Base-by-base conservation (phyloP, 30 jellyfish, hydroid and myxozoan species). In the Hydractinia symbiolongicarpus region DNA sequence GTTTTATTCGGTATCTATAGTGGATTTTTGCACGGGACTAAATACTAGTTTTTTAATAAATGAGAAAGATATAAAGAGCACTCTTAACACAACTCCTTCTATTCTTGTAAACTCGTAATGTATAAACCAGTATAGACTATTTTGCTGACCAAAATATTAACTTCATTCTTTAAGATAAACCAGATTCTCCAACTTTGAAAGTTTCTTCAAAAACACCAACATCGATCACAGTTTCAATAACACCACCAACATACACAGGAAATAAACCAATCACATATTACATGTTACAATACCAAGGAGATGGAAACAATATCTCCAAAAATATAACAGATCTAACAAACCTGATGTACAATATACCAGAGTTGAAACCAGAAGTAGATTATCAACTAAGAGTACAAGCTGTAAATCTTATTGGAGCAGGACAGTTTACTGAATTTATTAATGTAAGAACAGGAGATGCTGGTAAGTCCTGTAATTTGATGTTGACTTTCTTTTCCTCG, bases 201-300 rank as follows among this genome's bases (percentile, higher is more conserved):
- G 44, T 30, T 30, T 30, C 44, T 30, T 30, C 44, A 30, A 30
- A 30, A 30, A 30, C 44, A 30, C 44, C 44, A 30, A 30, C 44
- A 2, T 30, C 44, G 2, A 30, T 30, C 2, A 30, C 44, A 30
- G 44, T 30, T 30, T 30, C 2, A 2, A 30, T 30, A 30, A 30
- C 44, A 30, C 16, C 74, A 64, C 74, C 74, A 7, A 4, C 40
- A 64, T 64, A n/a, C 40, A 51, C 19, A n/a, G 74, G 74, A 64
- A 64, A 64, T 64, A 64, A 64, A 64, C 74, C 74, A 9, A 64
- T 64, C 74, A 64, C 74, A 64, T 6, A 7, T 6, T 64, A 64
- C 74, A 44, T 0, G 74, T 64, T 64, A 7, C 40, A 64, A n/a
- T 13, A 64, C 40, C 74, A 51, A 6, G 19, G 4, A 51, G 40